Conservation (phyloP, 2,888 invertebrate species). For the Luffia ferchaultella region DNA sequence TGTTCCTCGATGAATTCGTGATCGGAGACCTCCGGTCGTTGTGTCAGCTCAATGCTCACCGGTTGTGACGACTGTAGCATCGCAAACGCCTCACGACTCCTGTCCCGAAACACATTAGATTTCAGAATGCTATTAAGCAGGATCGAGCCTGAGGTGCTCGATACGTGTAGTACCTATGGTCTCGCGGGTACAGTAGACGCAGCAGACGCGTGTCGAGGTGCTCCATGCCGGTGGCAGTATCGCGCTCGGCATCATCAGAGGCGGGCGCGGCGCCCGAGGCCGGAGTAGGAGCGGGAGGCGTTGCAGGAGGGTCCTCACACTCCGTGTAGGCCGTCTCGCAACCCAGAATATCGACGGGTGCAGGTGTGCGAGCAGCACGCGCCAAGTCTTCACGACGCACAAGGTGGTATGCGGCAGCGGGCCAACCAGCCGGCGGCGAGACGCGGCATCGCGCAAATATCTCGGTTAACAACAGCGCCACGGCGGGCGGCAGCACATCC, state of each 20-base stretch:
- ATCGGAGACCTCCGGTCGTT: constrained; percentile 92
- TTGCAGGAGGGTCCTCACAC: background rate
- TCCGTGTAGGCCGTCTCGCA: constrained; percentile 51
- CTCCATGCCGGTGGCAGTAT: constrained; percentile 63
- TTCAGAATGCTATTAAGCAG: too few species aligned
- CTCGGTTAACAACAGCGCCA: constrained; percentile 69
- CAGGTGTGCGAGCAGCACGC: constrained; percentile 45
- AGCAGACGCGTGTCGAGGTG: constrained; percentile 68
- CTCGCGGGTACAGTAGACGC: constrained; percentile 70
- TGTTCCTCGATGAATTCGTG: constrained; percentile 97
- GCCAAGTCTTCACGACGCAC: constrained; percentile 78
- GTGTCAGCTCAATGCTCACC: constrained; percentile 83
- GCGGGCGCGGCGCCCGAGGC: background rate
- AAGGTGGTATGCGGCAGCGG: constrained; percentile 73
- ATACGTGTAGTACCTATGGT: constrained; percentile 62
- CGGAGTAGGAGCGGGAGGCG: background rate
- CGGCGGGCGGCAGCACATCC: constrained; percentile 74
- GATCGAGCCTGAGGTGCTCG: too few species aligned
- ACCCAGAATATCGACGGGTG: constrained; percentile 36
- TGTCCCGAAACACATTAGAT: background rate
- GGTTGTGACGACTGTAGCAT: constrained; percentile 89
- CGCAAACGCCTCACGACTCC: constrained; percentile 74
- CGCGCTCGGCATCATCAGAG: constrained; percentile 21
- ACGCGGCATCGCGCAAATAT: constrained; percentile 59
- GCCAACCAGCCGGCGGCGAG: constrained; percentile 77